phyloP scores from a whole-genome alignment of 2,113 vertebrate genomes.

The Sander vitreus region DNA sequence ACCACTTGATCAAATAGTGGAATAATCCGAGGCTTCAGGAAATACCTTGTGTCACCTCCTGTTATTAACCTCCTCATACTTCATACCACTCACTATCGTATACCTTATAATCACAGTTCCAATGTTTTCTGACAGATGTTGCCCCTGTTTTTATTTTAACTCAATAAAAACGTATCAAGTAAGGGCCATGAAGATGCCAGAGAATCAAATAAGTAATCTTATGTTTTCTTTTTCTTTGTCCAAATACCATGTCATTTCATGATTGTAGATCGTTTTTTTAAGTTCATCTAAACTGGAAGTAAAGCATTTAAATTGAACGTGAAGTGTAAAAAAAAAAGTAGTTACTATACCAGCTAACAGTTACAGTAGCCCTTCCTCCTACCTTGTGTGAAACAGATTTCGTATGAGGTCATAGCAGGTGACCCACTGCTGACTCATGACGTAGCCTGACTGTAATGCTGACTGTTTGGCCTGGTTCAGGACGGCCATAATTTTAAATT shows the following conservation, averaged over 20 bases:
- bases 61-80: not conserved
- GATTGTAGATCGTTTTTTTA: conserved; percentile 1
- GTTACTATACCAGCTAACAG: conserved; percentile 9
- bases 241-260: not conserved
- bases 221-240: not conserved
- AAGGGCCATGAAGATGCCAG: not conserved
- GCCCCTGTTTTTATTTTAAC: not conserved
- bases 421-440: conserved; percentile 77
- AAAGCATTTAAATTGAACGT: not conserved
- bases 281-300: not conserved
- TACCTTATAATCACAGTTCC: not conserved
- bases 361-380: conserved; percentile 52
- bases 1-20: conserved; percentile 5
- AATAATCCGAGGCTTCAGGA: not conserved
- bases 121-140: not conserved
- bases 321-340: not conserved
- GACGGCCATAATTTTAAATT: conserved; percentile 62
- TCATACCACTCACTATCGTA: not conserved
- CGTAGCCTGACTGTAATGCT: conserved; percentile 64
- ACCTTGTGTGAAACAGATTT: conserved; percentile 50
- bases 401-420: conserved; percentile 74
- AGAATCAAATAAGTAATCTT: not conserved
- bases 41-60: not conserved
- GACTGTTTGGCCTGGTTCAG: conserved; percentile 61
- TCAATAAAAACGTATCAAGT: too few relatives aligned